Percentiles rank a stretch among this genome's conserved stretches.
These are phyloP conservation scores for Furnarius figulus DNA, from an alignment of 2,113 vertebrate genomes.

Conservation along the genomic window DNA sequence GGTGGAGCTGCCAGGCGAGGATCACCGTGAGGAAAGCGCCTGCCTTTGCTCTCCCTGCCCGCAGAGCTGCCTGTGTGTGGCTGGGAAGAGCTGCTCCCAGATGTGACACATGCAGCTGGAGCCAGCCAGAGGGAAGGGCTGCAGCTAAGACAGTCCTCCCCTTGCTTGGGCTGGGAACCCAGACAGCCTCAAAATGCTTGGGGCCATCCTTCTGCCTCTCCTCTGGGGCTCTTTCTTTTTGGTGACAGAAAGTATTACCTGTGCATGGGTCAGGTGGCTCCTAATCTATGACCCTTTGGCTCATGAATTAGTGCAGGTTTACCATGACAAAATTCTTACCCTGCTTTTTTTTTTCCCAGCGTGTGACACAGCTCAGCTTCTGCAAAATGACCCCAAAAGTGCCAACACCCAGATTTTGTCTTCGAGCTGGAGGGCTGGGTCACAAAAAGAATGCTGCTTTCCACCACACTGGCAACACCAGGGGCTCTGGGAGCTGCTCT, in stretches of 20 bases:
- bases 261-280: background rate
- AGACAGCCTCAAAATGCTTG: conserved; percentile 42
- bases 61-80: conserved; percentile 39
- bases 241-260: background rate
- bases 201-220: background rate
- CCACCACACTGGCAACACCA: background rate
- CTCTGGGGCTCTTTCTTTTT: conserved; percentile 16
- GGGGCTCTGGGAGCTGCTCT: background rate
- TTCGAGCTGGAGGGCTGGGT: background rate
- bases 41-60: background rate
- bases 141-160: conserved; percentile 14
- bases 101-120: conserved; percentile 22
- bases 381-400: background rate
- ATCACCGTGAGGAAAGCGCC: background rate
- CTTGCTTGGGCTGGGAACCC: background rate
- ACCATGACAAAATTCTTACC: background rate
- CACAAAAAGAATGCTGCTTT: background rate
- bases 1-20: background rate
- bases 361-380: background rate
- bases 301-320: conserved; percentile 30
- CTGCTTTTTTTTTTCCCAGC: background rate
- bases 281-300: background rate
- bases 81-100: conserved; percentile 23
- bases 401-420: background rate
- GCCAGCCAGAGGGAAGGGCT: conserved; percentile 22